These are phyloP conservation scores for Frankliniella intonsa DNA, from an alignment of 2,888 invertebrate genomes.

Conservation along the genomic window DNA sequence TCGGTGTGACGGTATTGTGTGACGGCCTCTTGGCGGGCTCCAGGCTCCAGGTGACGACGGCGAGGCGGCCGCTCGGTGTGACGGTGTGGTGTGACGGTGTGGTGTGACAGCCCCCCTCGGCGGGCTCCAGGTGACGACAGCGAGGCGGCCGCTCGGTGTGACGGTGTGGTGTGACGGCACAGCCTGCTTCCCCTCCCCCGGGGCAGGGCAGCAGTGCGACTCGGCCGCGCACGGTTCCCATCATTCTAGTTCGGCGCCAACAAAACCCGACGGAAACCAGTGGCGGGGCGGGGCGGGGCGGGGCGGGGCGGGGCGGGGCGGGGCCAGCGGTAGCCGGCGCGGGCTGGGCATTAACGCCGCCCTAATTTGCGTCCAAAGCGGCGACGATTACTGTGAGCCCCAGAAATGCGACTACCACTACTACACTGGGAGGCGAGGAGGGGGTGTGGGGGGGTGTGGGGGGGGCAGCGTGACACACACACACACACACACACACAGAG, in stretches of 20 bases:
- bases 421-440: not conserved
- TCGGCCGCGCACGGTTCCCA: not conserved
- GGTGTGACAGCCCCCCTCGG: not conserved
- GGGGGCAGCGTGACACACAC: too few species aligned
- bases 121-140: not conserved
- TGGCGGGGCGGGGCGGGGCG: not conserved
- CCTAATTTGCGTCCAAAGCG: conserved; percentile 12
- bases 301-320: not conserved
- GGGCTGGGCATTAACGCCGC: not conserved
- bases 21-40: too few species aligned
- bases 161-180: too few species aligned
- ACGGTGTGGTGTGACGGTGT: too few species aligned
- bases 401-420: not conserved
- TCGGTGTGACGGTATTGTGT: too few species aligned
- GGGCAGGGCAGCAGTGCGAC: not conserved
- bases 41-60: too few species aligned
- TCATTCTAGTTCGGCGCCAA: not conserved
- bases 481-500: too few species aligned
- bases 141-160: too few species aligned
- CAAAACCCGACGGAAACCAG: conserved; percentile 5
- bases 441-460: not conserved
- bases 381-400: not conserved
- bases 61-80: too few species aligned
- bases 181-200: not conserved
- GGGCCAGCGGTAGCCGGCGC: too few species aligned